Base-by-base conservation (phyloP, 1,140 invertebrate species). In the Geopemphigus sp. region DNA sequence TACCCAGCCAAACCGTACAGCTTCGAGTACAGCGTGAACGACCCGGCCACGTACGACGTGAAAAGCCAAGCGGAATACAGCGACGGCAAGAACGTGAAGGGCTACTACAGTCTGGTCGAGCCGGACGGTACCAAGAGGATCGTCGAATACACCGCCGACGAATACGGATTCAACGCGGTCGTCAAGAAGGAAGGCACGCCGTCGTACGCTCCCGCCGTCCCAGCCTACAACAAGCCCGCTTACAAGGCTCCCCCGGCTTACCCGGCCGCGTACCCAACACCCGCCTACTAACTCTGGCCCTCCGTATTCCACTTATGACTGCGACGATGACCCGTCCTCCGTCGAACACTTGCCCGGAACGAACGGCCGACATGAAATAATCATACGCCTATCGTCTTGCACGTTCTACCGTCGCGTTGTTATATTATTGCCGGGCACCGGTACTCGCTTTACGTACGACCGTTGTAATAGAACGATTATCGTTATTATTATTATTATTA, bases 121-220 rank as follows among this genome's bases (percentile, higher is more conserved):
- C 82, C 87, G 8, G 88, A 89, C 68, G 88, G 88, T 19, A 89
- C 90, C 39, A 87, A 90, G 76, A 84, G 88, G 53, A 86, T 84
- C 54, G 90, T 91, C 39, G 87, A 90, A 68, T 91, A 91, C 82
- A 88, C 88, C 6, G 88, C 89, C 5, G 85, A 89, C 81, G 84
- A 82, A 83, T 85, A 83, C 61, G 84, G 84, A 63, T 84, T 84
- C 83, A 82, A 83, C 59, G 83, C 83, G 1, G 80, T 83, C 24
- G 83, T 83, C 32, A 81, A 82, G 80, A 83, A 83, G 59, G 82
- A 81, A 63, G 81, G 73, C 24, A 74, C 73, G 4, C 50, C 76
- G 6, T 53, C 64, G 15, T 81, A 80, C 12, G 64, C 72, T 8
- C 14, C 63, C 26, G 64, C 64, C 1, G 80, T 82, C 83, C 66